Evolutionary conservation across 1,140 invertebrate species (phyloP), one percentile per base, ranked within the genome.

Genomic region (Drosophila subobscura): DNA sequence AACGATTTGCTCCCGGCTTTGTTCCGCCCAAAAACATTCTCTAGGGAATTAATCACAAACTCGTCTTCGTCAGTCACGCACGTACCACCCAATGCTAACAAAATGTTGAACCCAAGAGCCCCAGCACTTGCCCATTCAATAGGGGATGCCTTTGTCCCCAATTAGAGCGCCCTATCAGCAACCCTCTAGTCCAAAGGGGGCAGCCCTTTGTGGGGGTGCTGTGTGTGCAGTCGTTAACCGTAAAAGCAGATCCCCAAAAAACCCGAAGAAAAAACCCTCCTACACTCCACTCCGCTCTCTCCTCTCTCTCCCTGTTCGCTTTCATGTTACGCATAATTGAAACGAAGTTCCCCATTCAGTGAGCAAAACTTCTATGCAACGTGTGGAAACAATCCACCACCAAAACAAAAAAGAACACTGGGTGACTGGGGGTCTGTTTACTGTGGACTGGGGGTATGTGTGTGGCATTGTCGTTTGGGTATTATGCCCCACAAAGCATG

Each of bases 281-380:
- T 10, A 12, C 12, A 44, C 25, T n/a, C 2, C 25, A 4, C 50
- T 49, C n/a, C 54, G 22, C 46, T 41, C 49, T 46, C 45, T 46
- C 37, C 29, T 33, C 10, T 37, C 33, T 12, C 33, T 4, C 56
- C 29, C 41, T 51, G 44, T 41, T 58, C 46, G 66, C 76, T 79
- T 84, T 84, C 72, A 85, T 83, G 79, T 79, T 63, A 72, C 79
- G 71, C 79, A 83, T 84, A 83, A 83, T 84, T 84, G 72, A 84
- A 84, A 72, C 47, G 51, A 67, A 85, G 76, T 85, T 84, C 72
- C 33, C 72, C 55, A 76, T 68, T 85, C 76, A 84, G 56, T 79
- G 72, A 66, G 61, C 72, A 79, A 41, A 37, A 61, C 46, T 47
- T 29, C 42, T 29, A 52, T 20, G 41, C 52, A 49, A 25, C 46